Conservation (phyloP, 2,797 vertebrate species). For the Brachymystax lenok region DNA sequence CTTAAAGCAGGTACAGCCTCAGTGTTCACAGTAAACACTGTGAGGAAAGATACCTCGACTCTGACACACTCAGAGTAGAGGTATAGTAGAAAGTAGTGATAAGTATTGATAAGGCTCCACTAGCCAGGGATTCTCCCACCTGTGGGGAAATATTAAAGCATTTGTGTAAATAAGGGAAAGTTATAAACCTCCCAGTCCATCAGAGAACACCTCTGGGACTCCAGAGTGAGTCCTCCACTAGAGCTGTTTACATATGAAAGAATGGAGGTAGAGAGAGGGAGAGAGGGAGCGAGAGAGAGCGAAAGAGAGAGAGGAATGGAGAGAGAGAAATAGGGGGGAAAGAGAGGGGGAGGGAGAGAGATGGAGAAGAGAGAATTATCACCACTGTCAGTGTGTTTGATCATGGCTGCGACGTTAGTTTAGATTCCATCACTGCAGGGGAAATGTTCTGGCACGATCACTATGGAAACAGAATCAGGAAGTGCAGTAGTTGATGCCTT, state of each 20-base stretch:
- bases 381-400: conserved; percentile 65
- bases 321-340: not conserved
- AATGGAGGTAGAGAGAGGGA: not conserved
- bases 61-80: conserved; percentile 12
- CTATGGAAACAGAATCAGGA: conserved; percentile 77
- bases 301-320: not conserved
- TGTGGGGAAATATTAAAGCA: conserved; percentile 32
- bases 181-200: conserved; percentile 1
- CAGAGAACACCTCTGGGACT: not conserved
- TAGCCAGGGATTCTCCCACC: conserved; percentile 1
- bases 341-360: not conserved
- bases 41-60: conserved; percentile 34
- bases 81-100: conserved; percentile 52
- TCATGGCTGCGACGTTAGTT: conserved; percentile 64
- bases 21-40: conserved; percentile 36
- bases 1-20: too few species aligned
- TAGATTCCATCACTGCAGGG: conserved; percentile 68
- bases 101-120: conserved; percentile 46
- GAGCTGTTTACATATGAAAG: conserved; percentile 18
- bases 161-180: conserved; percentile 14
- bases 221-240: not conserved
- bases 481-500: conserved; percentile 57
- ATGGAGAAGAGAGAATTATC: conserved; percentile 42
- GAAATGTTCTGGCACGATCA: conserved; percentile 68
- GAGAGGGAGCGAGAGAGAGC: not conserved